phyloP scores from a whole-genome alignment of 2,113 vertebrate species.

The Gobiocypris rarus region DNA sequence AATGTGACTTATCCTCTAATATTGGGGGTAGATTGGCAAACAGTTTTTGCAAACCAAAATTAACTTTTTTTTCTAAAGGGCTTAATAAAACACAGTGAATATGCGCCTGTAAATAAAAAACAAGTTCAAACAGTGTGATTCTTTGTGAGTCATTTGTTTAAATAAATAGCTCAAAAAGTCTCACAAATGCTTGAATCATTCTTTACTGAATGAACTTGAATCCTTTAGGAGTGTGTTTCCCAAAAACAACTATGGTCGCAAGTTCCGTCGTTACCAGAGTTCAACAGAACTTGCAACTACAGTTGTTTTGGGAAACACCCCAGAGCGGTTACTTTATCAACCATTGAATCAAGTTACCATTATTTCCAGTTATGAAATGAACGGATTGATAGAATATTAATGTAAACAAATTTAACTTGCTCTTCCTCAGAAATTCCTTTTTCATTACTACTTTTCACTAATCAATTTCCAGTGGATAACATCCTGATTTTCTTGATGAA shows the following conservation, averaged over 20 bases:
- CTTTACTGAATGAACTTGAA: neutral
- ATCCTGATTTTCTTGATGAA: neutral
- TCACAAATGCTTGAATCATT: too few species aligned
- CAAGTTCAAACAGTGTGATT: too few species aligned
- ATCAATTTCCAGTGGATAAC: neutral
- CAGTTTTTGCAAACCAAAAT: neutral
- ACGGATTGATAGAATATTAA: neutral
- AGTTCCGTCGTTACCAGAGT: too few species aligned
- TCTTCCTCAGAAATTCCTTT: neutral
- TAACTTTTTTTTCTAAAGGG: neutral
- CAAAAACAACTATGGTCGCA: too few species aligned
- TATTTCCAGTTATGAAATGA: neutral
- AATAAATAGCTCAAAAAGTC: too few species aligned
- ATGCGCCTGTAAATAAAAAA: too few species aligned
- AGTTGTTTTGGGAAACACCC: too few species aligned
- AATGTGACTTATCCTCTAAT: conserved; percentile 45
- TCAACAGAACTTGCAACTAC: too few species aligned
- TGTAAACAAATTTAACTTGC: neutral
- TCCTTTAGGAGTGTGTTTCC: neutral
- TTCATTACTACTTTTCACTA: neutral
- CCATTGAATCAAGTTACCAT: conserved; percentile 5
- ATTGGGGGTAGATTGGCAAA: conserved; percentile 54
- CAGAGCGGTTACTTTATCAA: neutral
- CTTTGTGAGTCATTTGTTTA: neutral
- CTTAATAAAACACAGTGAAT: too few species aligned